These are phyloP conservation scores for Bradynema listronoti DNA, from an alignment of 1,140 invertebrate genomes.

Conservation along the genomic window DNA sequence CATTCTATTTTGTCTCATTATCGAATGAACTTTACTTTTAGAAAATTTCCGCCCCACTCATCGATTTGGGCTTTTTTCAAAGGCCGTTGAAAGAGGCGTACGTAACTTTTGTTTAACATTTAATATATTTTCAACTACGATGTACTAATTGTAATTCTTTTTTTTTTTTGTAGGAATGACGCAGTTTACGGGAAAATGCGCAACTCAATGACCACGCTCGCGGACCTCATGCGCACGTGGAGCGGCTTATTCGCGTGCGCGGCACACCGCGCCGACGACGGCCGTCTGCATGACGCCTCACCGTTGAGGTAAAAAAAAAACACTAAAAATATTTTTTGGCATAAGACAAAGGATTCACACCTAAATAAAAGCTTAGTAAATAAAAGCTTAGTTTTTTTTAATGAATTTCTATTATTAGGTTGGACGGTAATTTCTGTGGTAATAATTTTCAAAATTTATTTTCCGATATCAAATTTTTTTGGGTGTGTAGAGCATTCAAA, in stretches of 20 bases:
- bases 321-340: background rate
- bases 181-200: slow-evolving; percentile 19
- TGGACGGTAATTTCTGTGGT: no score
- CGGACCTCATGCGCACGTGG: slow-evolving; percentile 32
- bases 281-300: slow-evolving; percentile 8
- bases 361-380: no score
- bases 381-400: no score
- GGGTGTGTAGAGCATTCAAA: no score
- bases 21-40: slow-evolving; percentile 10
- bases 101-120: no score
- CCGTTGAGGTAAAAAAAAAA: slow-evolving; percentile 16
- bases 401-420: no score
- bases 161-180: no score
- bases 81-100: slow-evolving; percentile 4
- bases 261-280: background rate
- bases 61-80: slow-evolving; percentile 35
- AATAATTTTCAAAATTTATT: no score
- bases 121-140: background rate
- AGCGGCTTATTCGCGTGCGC: slow-evolving; percentile 24
- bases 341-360: no score
- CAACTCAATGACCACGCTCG: slow-evolving; percentile 9
- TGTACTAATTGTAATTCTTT: no score
- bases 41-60: slow-evolving; percentile 31
- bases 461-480: no score
- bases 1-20: no score